Conservation (phyloP, 2,113 vertebrate genomes). For the Oncorhynchus clarkii region DNA sequence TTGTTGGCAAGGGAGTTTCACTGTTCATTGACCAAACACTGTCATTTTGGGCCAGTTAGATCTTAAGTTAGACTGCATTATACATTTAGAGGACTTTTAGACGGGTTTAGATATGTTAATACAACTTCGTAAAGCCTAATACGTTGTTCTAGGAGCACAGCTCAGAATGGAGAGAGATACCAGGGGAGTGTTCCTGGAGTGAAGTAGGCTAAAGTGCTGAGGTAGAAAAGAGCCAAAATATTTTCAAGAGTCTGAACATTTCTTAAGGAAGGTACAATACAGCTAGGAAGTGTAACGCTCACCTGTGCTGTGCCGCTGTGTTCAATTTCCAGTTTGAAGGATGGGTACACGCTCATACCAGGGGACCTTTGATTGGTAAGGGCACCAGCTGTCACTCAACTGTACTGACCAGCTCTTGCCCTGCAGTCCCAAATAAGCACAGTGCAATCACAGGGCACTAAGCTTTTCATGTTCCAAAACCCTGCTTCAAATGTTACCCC, state of each 20-base stretch:
- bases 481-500: constrained; percentile 49
- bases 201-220: constrained; percentile 20
- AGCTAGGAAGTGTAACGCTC: constrained; percentile 42
- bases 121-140: too few species aligned
- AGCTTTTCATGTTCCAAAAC: constrained; percentile 28
- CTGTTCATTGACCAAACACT: too few species aligned
- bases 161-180: constrained; percentile 3
- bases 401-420: constrained; percentile 36
- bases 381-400: constrained; percentile 28
- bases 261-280: constrained; percentile 15
- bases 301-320: constrained; percentile 46
- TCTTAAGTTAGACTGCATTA: too few species aligned
- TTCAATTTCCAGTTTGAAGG: constrained; percentile 59
- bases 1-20: constrained; percentile 45
- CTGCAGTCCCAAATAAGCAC: constrained; percentile 39
- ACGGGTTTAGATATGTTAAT: too few species aligned
- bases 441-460: constrained; percentile 54
- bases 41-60: too few species aligned
- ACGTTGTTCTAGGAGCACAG: neutral
- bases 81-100: too few species aligned
- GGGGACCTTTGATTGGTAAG: constrained; percentile 48
- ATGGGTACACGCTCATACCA: constrained; percentile 39
- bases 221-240: constrained; percentile 13
- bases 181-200: constrained; percentile 19
- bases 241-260: constrained; percentile 7